Evolutionary conservation across 1,140 invertebrate genomes (phyloP), one percentile per base, ranked within the genome.

Genomic region (Diploscapter pachys): DNA sequence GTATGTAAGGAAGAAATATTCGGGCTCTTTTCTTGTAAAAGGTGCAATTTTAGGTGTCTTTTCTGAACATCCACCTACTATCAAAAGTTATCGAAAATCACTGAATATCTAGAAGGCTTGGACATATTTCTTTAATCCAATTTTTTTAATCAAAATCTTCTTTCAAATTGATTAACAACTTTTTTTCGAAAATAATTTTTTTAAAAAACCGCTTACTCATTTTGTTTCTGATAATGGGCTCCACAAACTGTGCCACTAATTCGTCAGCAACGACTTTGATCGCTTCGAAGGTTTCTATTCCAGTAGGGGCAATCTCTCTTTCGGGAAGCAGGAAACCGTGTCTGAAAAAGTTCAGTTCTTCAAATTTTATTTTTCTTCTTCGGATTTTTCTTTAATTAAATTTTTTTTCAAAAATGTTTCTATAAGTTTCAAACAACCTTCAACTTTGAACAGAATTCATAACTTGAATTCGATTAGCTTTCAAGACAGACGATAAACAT

Each of bases 231-330:
- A 80, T 78, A 52, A 69, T 68, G 2, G 78, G 80, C 55, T 78
- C 61, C 50, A 70, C 72, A 85, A 77, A 83, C 54, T 81, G 71
- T 5, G 62, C 71, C 9, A 82, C 73, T 9, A 85, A 59, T 67
- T 85, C 80, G 51, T 82, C 78, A 56, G 91, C 92, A 56, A 95
- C 89, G 0, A 92, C 91, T 81, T 91, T 89, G n/a, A 95, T 87
- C 3, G 87, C 93, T 9, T 90, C 91, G 80, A 91, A 90, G n/a
- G 91, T 93, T 87, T 96, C 93, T 79, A 90, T 89, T 5, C 91
- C 93, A 5, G 92, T 92, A 0, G 90, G 90, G 64, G 91, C 87
- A 75, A 97, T 96, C 80, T 91, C 90, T 51, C 86, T 83, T 2
- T 89, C 87, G 2, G 92, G 90, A 6, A 97, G 87, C 70, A 94